Conservation (phyloP, 1,140 invertebrate genomes). For the Drosophila baimaii region DNA sequence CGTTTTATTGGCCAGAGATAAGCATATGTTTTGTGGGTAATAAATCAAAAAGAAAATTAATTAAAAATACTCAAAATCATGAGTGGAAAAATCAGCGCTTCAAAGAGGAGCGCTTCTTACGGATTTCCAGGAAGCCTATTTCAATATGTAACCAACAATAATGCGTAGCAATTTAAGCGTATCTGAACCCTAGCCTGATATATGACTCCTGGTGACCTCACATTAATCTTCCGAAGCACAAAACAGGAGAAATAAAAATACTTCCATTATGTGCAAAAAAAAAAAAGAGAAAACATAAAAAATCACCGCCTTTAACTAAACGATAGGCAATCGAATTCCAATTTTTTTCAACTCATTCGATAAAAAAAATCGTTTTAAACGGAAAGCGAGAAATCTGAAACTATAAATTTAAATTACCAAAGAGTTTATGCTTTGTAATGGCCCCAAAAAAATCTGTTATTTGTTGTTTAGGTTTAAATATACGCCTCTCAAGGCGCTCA, state of each 20-base stretch:
- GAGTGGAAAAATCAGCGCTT: conserved; percentile 16
- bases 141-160: conserved; percentile 2
- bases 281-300: neutral
- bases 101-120: no score
- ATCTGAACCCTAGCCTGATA: conserved; percentile 7
- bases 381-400: neutral
- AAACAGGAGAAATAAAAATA: neutral
- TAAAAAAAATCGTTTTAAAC: neutral
- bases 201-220: conserved; percentile 3
- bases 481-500: neutral
- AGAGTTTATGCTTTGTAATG: conserved; percentile 6
- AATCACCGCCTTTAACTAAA: conserved; percentile 12
- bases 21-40: conserved; percentile 19
- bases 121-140: neutral
- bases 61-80: conserved; percentile 22
- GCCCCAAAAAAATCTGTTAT: neutral
- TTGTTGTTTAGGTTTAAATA: neutral
- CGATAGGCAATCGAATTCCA: neutral
- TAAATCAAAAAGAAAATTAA: conserved; percentile 33
- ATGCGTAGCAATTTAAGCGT: conserved; percentile 13
- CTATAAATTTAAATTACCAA: conserved; percentile 1
- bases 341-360: neutral
- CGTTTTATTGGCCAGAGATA: conserved; percentile 29
- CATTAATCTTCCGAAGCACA: conserved; percentile 10
- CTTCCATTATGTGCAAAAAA: neutral